Evolutionary conservation across 2,888 invertebrate species (phyloP).

Genomic region (Rhodophaea formosa): DNA sequence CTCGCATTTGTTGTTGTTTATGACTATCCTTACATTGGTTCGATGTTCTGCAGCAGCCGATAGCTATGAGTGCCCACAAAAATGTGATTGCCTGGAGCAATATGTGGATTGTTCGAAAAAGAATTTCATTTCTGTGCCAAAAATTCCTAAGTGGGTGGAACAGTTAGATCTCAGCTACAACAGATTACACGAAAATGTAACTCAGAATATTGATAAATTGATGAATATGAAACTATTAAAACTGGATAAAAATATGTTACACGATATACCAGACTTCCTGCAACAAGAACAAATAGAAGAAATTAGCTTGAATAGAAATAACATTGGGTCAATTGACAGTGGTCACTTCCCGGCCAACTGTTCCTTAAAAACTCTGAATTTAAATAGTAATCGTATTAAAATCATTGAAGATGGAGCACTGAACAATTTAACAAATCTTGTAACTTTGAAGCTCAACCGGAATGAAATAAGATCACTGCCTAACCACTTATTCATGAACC

Average conservation of each 20-base stretch:
- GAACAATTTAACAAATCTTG: constrained; percentile 85
- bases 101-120: constrained; percentile 89
- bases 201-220: constrained; percentile 59
- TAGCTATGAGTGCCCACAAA: constrained; percentile 82
- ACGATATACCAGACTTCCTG: constrained; percentile 78
- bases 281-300: constrained; percentile 77
- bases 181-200: constrained; percentile 66
- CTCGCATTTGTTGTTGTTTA: constrained; percentile 70
- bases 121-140: constrained; percentile 86
- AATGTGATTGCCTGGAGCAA: constrained; percentile 86
- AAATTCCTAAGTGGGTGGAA: constrained; percentile 89
- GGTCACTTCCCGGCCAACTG: constrained; percentile 82
- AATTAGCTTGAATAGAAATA: constrained; percentile 84
- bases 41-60: constrained; percentile 56
- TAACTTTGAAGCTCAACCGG: constrained; percentile 89
- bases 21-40: constrained; percentile 53
- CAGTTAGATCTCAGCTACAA: constrained; percentile 84
- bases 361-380: constrained; percentile 61
- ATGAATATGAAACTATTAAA: constrained; percentile 63
- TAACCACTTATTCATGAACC: constrained; percentile 87
- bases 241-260: constrained; percentile 81
- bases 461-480: constrained; percentile 86
- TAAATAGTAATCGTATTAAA: constrained; percentile 85
- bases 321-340: constrained; percentile 76
- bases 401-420: constrained; percentile 86